These are phyloP conservation scores for Equus przewalskii DNA, from an alignment of 2,113 vertebrate species.

Conservation along the genomic window DNA sequence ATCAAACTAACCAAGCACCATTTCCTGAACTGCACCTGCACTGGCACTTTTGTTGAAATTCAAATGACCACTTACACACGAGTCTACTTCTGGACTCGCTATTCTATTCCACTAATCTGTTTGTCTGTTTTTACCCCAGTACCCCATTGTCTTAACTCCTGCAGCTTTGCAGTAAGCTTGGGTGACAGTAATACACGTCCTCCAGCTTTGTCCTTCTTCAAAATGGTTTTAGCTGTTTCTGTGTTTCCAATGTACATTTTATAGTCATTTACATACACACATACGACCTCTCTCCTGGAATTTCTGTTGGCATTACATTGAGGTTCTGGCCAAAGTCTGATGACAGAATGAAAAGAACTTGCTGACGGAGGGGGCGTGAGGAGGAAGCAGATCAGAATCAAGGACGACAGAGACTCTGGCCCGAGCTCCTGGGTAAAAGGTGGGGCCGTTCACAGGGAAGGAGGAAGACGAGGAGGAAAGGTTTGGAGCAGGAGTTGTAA, in stretches of 20 bases:
- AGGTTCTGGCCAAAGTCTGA: background rate
- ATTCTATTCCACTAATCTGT: background rate
- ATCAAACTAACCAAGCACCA: background rate
- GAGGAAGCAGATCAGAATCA: background rate
- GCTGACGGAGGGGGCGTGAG: too few species aligned
- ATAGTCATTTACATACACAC: background rate
- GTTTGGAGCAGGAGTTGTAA: background rate
- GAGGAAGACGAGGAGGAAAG: background rate
- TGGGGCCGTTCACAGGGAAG: background rate
- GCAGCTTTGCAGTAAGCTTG: background rate
- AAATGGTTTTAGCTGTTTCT: background rate
- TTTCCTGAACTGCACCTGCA: rapidly evolving
- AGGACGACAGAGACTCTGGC: too few species aligned
- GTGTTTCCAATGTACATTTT: background rate
- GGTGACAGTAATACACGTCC: too few species aligned
- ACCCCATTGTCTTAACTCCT: background rate
- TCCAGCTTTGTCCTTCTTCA: background rate
- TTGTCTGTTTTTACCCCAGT: background rate
- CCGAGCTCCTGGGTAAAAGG: background rate
- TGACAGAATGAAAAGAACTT: background rate
- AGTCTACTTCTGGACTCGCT: background rate
- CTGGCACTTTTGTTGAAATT: background rate
- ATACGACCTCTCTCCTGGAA: background rate
- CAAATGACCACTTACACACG: background rate
- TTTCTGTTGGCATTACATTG: background rate